Evolutionary conservation across 2,113 vertebrate genomes (phyloP), one percentile per base, ranked within the genome.

Genomic region (Chunga burmeisteri): DNA sequence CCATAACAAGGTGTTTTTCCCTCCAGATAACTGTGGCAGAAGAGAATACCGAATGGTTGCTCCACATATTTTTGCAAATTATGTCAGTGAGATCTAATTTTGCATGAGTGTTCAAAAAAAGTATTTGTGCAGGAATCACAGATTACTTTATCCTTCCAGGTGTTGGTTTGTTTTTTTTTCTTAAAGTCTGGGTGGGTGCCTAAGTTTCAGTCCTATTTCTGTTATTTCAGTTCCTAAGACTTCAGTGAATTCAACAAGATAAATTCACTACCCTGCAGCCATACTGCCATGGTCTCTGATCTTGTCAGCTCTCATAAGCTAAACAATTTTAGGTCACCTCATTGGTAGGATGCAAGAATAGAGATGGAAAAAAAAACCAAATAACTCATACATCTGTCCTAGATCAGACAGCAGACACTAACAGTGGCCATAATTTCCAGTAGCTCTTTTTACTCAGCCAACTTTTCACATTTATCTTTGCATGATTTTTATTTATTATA

Each of bases 291-390:
- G 91, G 86, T 71, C 96, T 94, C 92, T 96, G 81, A 96, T 96
- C 92, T 90, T 98, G 95, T 97, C 95, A 97, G 36, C 80, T 94
- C 55, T 96, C 91, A 93, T 96, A 96, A 97, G 68, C n/a, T 58
- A 72, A 86, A 93, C 36, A 75, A 73, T 72, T 96, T 92, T 59
- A 94, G 53, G 68, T 93, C 83, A 92, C 75, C n/a, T 94, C 68
- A 81, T 67, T 73, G 79, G 50, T 14, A 89, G 11, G 38, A 90
- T 55, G 40, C 32, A 93, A 89, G 47, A 95, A 65, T 2, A 92
- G 40, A 49, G 44, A 84, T 34, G 17, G 17, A 72, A 68, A 74
- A 86, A 20, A 65, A 27, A 8, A 3, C 19, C 42, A 83, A 42
- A 42, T 59, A 95, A 74, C n/a, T 59, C 32, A 20, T 5, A 59